phyloP scores from a whole-genome alignment of 2,797 vertebrate species.

The Sebastes cheni region DNA sequence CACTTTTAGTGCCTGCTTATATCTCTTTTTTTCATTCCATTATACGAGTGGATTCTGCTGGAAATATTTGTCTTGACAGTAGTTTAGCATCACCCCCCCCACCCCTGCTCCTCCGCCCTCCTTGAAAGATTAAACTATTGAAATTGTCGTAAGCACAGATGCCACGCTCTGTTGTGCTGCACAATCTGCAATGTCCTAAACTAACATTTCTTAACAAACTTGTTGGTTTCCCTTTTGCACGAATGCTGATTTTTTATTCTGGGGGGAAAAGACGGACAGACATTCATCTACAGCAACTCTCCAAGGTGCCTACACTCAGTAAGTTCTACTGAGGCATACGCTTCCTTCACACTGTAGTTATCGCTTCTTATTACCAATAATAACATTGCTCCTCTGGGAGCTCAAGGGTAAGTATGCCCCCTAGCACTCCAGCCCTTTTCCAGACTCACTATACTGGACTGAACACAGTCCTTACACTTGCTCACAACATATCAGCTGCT shows the following conservation, averaged over 20 bases:
- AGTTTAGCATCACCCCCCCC: conserved; percentile 80
- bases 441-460: conserved; percentile 61
- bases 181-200: conserved; percentile 43
- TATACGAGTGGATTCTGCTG: conserved; percentile 86
- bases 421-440: conserved; percentile 75
- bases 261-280: conserved; percentile 18
- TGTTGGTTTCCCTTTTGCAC: conserved; percentile 30
- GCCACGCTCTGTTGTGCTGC: conserved; percentile 62
- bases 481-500: conserved; percentile 38
- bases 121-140: conserved; percentile 85
- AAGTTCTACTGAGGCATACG: conserved; percentile 56
- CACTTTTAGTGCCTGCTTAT: conserved; percentile 86
- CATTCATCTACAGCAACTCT: conserved; percentile 46
- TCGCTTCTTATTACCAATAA: conserved; percentile 85
- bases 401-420: conserved; percentile 83
- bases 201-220: conserved; percentile 58
- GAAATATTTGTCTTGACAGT: conserved; percentile 93
- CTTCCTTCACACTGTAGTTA: conserved; percentile 79
- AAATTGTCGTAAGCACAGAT: conserved; percentile 83
- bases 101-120: conserved; percentile 44
- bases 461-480: conserved; percentile 45
- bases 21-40: conserved; percentile 78
- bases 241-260: conserved; percentile 29
- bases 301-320: conserved; percentile 46
- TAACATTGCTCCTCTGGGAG: conserved; percentile 83